Conservation (phyloP, 92 coral and sea anemone species). For the Porites lobata region DNA sequence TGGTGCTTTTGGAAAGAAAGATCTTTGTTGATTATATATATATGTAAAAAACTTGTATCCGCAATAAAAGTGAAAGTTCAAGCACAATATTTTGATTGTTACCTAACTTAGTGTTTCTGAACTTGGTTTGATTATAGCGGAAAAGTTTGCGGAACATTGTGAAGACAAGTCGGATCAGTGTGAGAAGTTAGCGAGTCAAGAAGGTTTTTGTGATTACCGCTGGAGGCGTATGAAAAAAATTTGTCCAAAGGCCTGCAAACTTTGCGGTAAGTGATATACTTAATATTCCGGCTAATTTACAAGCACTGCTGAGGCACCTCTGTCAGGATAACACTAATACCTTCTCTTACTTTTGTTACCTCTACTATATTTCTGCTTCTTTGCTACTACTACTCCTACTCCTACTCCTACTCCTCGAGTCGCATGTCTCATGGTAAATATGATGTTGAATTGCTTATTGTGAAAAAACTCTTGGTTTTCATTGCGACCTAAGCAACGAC, state of each 20-base stretch:
- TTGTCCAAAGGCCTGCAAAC: conserved; percentile 87
- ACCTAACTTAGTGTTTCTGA: neutral
- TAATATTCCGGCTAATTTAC: too few species aligned
- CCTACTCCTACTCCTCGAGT: neutral
- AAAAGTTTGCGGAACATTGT: conserved; percentile 56
- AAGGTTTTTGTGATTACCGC: conserved; percentile 65
- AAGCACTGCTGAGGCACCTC: neutral
- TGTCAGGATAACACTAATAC: neutral
- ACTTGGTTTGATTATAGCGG: conserved; percentile 20
- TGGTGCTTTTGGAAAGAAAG: too few species aligned
- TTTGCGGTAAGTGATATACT: conserved; percentile 83
- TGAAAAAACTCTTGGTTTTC: neutral
- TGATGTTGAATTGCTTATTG: neutral
- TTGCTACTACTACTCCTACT: neutral
- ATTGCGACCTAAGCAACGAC: neutral
- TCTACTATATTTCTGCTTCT: neutral
- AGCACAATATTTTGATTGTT: neutral
- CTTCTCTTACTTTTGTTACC: neutral
- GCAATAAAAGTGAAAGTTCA: too few species aligned
- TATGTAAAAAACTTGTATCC: too few species aligned
- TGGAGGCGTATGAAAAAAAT: conserved; percentile 54
- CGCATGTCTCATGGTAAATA: neutral
- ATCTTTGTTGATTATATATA: too few species aligned
- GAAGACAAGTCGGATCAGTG: conserved; percentile 69
- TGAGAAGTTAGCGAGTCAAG: conserved; percentile 58